Evolutionary conservation across 2,113 vertebrate genomes (phyloP).

Genomic region (Meles meles): DNA sequence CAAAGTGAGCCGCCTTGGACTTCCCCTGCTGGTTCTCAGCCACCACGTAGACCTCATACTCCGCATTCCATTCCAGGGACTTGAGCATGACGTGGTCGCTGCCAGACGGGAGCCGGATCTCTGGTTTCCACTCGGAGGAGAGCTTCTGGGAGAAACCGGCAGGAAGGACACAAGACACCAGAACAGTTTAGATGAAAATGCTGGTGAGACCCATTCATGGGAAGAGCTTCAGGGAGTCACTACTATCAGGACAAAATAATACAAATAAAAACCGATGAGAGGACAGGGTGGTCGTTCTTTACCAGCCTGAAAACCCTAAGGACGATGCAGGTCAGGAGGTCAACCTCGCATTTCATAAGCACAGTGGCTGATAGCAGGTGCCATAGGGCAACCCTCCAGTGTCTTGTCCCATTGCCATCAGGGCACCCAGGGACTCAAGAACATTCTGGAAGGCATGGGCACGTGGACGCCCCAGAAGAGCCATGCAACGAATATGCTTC

Average conservation of each 20-base stretch:
- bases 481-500: not conserved
- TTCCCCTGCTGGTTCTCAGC: constrained; percentile 96
- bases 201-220: not conserved
- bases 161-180: constrained; percentile 6
- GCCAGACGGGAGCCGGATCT: constrained; percentile 89
- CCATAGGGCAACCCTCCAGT: fast-evolving
- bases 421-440: not conserved
- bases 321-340: not conserved
- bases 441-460: not conserved
- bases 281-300: not conserved
- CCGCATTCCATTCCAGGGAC: constrained; percentile 93
- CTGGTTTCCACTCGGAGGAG: constrained; percentile 90
- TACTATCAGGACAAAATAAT: not conserved
- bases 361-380: not conserved
- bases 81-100: constrained; percentile 90
- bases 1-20: constrained; percentile 88
- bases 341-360: not conserved
- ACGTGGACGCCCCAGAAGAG: not conserved
- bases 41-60: constrained; percentile 93
- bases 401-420: not conserved
- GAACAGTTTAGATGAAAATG: not conserved
- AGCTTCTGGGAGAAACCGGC: constrained; percentile 81
- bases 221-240: not conserved
- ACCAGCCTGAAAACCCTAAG: not conserved
- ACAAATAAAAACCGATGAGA: not conserved